These are phyloP conservation scores for Chrysolina haemoptera DNA, from an alignment of 2,888 invertebrate genomes.

Conservation along the genomic window DNA sequence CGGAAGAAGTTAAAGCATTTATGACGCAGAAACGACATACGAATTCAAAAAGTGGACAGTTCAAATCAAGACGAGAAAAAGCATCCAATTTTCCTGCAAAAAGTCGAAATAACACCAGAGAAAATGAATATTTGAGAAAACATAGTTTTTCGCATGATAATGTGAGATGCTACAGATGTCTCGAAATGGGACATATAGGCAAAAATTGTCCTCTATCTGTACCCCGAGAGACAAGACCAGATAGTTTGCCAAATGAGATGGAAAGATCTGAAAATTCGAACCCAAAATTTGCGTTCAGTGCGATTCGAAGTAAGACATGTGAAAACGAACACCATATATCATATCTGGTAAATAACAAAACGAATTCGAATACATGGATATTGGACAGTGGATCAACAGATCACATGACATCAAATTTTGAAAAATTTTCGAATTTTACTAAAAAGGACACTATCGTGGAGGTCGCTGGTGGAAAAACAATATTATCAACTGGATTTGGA, in stretches of 20 bases:
- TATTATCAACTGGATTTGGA: slow-evolving; percentile 3
- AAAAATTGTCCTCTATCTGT: slow-evolving; percentile 7
- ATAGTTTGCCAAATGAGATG: background rate
- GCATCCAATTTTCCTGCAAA: too few species aligned
- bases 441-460: background rate
- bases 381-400: slow-evolving; percentile 3
- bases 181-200: slow-evolving; percentile 12
- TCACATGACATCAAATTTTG: slow-evolving; percentile 3
- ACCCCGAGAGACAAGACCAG: background rate
- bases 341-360: slow-evolving; percentile 2
- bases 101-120: too few species aligned
- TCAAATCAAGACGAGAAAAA: too few species aligned
- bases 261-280: background rate
- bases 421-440: slow-evolving; percentile 6
- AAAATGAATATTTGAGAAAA: too few species aligned
- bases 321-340: background rate
- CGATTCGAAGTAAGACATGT: background rate
- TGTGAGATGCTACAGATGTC: slow-evolving; percentile 23
- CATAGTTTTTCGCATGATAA: too few species aligned
- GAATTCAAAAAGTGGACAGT: too few species aligned
- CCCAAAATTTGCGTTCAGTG: slow-evolving; percentile 15
- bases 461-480: background rate
- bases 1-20: too few species aligned
- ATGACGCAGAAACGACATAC: too few species aligned
- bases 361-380: slow-evolving; percentile 17